Conservation (phyloP, 1,140 invertebrate species). For the Bombus balteatus region DNA sequence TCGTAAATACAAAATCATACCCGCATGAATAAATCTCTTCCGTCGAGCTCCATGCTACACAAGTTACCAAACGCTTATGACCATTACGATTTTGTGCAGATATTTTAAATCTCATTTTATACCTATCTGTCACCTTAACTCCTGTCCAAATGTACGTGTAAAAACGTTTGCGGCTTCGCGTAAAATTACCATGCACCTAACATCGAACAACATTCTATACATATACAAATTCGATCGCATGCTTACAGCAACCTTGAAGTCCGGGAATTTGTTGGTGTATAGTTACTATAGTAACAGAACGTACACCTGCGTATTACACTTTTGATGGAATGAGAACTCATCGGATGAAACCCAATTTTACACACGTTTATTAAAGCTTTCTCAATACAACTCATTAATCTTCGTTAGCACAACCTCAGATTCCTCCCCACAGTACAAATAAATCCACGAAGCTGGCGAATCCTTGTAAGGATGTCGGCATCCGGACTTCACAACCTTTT, state of each 20-base stretch:
- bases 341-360: constrained; percentile 54
- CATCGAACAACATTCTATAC: background rate
- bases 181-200: background rate
- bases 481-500: constrained; percentile 60
- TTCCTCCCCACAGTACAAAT: constrained; percentile 23
- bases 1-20: constrained; percentile 78
- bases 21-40: constrained; percentile 96
- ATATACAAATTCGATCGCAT: constrained; percentile 35
- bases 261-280: background rate
- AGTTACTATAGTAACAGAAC: constrained; percentile 32
- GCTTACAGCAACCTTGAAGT: background rate
- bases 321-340: background rate
- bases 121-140: background rate
- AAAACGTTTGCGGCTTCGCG: background rate
- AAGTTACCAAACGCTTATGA: constrained; percentile 90
- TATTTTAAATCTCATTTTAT: constrained; percentile 91
- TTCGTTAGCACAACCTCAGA: constrained; percentile 64
- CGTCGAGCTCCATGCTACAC: constrained; percentile 94
- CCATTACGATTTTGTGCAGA: constrained; percentile 87
- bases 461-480: constrained; percentile 6
- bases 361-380: constrained; percentile 71
- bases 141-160: background rate
- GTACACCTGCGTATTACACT: background rate
- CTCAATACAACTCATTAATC: constrained; percentile 68
- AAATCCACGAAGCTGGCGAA: constrained; percentile 34